Evolutionary conservation across 2,888 invertebrate genomes (phyloP).

Genomic region (Eilema caniola): DNA sequence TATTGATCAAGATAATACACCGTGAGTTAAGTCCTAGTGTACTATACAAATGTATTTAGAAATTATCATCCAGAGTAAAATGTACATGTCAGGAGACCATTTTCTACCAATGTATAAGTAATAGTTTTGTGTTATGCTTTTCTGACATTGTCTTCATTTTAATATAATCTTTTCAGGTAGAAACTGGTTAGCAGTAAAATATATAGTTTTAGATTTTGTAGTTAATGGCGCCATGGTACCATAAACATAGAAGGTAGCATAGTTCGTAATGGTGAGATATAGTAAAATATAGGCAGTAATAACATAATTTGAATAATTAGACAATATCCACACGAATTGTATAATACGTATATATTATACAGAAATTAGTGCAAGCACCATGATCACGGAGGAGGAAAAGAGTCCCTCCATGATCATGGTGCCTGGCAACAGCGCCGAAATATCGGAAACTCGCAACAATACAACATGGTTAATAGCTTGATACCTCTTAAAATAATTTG

Average conservation of each 20-base stretch:
- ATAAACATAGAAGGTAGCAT: neutral
- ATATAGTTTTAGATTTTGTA: neutral
- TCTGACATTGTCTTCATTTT: too few species aligned
- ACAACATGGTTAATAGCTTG: too few species aligned
- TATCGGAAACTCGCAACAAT: too few species aligned
- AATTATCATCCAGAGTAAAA: neutral
- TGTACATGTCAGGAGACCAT: neutral
- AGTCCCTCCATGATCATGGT: too few species aligned
- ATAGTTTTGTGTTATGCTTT: too few species aligned
- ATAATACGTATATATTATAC: neutral
- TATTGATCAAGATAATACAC: slow-evolving; percentile 16
- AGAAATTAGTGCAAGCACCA: too few species aligned
- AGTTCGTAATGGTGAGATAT: neutral
- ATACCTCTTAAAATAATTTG: too few species aligned
- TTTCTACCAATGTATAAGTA: neutral
- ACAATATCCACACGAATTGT: neutral
- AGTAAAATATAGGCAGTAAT: neutral
- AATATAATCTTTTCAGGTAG: neutral
- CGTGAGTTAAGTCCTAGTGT: slow-evolving; percentile 27
- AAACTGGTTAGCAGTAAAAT: neutral
- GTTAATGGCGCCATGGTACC: neutral
- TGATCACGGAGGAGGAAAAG: too few species aligned
- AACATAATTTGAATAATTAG: neutral
- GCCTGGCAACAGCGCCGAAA: too few species aligned
- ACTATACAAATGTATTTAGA: slow-evolving; percentile 17